Percentiles rank a stretch among this genome's conserved stretches.
phyloP scores from a whole-genome alignment of 2,888 invertebrate species.

The Fragum whitleyi region DNA sequence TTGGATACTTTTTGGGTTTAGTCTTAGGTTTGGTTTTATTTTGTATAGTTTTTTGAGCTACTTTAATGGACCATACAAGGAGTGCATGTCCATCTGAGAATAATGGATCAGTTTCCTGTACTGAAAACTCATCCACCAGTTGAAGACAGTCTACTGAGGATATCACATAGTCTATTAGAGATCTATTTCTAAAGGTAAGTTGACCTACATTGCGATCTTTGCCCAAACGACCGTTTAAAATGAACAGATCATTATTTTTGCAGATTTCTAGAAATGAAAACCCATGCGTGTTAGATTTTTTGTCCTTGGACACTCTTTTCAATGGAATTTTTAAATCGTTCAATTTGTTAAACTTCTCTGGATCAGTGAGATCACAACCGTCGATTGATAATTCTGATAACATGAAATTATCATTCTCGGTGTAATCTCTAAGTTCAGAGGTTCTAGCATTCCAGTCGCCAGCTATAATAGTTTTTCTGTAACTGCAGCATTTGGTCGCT shows the following conservation, averaged over 20 bases:
- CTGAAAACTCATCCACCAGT: constrained; percentile 11
- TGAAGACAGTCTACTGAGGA: constrained; percentile 10
- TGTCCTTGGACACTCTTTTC: not conserved
- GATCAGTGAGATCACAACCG: too few species aligned
- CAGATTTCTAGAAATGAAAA: not conserved
- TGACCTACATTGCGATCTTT: constrained; percentile 9
- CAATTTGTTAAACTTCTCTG: too few species aligned
- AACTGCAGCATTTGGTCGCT: not conserved
- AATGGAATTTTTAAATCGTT: not conserved
- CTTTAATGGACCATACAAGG: too few species aligned
- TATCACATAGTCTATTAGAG: constrained; percentile 33
- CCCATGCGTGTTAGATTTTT: not conserved
- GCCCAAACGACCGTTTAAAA: constrained; percentile 27
- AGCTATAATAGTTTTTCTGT: too few species aligned
- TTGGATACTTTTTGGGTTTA: too few species aligned
- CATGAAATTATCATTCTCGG: too few species aligned
- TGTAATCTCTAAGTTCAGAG: too few species aligned
- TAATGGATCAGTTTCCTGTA: constrained; percentile 13
- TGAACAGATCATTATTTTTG: constrained; percentile 21
- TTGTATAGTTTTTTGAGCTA: not conserved
- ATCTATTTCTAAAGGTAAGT: constrained; percentile 23
- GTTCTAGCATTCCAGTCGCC: too few species aligned
- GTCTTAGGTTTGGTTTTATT: too few species aligned
- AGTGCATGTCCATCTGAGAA: constrained; percentile 1
- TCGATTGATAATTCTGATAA: too few species aligned